phyloP scores from a whole-genome alignment of 1,140 invertebrate genomes.

The Leucophenga varia region DNA sequence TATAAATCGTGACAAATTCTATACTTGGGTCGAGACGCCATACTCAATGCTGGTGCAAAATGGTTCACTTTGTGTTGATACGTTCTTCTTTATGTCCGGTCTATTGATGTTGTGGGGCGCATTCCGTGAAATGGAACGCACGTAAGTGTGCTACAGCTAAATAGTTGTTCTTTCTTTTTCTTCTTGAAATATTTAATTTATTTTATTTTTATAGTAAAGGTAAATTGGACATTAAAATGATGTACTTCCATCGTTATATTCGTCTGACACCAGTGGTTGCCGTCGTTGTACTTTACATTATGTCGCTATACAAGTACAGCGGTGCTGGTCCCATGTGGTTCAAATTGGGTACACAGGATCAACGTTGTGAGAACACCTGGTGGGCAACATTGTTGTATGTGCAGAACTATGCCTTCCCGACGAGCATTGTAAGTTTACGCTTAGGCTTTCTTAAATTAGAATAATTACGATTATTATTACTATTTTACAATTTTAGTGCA shows the following conservation, averaged over 20 bases:
- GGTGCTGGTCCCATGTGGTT: conserved; percentile 64
- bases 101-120: conserved; percentile 67
- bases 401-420: conserved; percentile 73
- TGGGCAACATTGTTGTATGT: conserved; percentile 83
- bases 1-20: conserved; percentile 38
- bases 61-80: conserved; percentile 68
- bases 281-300: conserved; percentile 60
- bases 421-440: conserved; percentile 42
- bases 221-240: conserved; percentile 48
- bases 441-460: background rate
- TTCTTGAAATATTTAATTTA: background rate
- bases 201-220: conserved; percentile 46
- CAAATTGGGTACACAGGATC: conserved; percentile 60
- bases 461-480: background rate
- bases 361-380: conserved; percentile 72
- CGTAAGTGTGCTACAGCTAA: conserved; percentile 59
- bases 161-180: background rate
- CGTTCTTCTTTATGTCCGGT: conserved; percentile 69
- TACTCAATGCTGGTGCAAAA: conserved; percentile 63
- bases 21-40: conserved; percentile 54
- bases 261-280: conserved; percentile 65
- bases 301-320: conserved; percentile 58
- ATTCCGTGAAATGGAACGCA: conserved; percentile 67
- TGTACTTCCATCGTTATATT: conserved; percentile 62
- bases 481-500: conserved; percentile 66